Percentiles rank a stretch among this genome's conserved stretches.
phyloP scores from a whole-genome alignment of 2,113 vertebrate genomes.

The Tragelaphus imberbis region DNA sequence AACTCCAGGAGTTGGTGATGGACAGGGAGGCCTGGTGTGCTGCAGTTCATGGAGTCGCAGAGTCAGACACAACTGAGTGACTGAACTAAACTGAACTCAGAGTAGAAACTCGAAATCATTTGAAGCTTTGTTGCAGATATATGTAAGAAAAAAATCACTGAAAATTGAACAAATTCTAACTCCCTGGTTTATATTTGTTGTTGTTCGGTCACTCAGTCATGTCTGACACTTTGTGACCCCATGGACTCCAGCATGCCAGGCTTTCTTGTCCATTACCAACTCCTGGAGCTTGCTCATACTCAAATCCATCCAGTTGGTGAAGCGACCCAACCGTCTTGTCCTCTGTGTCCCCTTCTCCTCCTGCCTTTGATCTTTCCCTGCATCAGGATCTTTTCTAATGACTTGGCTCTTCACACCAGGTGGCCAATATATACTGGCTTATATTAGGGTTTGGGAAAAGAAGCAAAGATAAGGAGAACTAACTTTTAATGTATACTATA shows the following conservation, averaged over 20 bases:
- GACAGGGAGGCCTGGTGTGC: neutral
- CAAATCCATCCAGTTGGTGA: neutral
- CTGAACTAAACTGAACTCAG: neutral
- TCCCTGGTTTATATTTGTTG: neutral
- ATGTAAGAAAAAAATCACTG: neutral
- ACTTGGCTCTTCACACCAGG: neutral
- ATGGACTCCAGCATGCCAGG: neutral
- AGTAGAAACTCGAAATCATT: neutral
- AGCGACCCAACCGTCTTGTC: neutral
- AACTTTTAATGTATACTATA: neutral
- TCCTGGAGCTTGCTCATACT: neutral
- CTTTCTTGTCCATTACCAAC: neutral
- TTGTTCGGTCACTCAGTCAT: neutral
- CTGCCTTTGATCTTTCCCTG: neutral
- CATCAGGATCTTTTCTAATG: neutral
- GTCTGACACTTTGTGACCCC: neutral
- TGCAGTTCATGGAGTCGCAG: neutral
- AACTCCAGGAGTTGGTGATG: neutral
- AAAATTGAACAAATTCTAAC: neutral
- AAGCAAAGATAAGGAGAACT: neutral
- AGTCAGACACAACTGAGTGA: fast-evolving
- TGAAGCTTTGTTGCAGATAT: neutral
- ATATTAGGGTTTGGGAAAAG: neutral
- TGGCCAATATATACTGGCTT: neutral
- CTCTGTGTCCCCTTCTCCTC: neutral